Conservation (phyloP, 2,888 invertebrate genomes). For the Ypsolopha sequella region DNA sequence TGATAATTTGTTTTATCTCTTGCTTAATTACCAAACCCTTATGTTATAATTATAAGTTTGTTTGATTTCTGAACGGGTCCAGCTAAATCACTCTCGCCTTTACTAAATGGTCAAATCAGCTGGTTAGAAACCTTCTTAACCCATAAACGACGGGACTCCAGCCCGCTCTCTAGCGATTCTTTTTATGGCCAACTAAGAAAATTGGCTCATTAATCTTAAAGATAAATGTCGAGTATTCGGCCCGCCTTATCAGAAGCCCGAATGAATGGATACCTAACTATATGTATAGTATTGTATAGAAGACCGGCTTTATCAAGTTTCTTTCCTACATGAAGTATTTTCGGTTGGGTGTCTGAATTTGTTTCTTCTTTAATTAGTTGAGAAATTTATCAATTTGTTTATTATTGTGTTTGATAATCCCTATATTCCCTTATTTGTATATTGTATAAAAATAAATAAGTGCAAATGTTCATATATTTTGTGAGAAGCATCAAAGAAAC, state of each 20-base stretch:
- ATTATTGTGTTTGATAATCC: too few relatives aligned
- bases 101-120: not conserved
- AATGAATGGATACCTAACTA: constrained; percentile 56
- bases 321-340: not conserved
- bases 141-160: constrained; percentile 26
- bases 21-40: not conserved
- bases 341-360: not conserved
- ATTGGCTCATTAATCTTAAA: constrained; percentile 71
- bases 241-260: constrained; percentile 60
- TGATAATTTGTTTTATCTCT: not conserved
- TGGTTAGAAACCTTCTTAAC: not conserved
- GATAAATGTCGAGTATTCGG: constrained; percentile 68
- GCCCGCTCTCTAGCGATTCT: constrained; percentile 60
- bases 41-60: not conserved
- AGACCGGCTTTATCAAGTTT: constrained; percentile 28
- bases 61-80: not conserved
- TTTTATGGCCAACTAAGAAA: constrained; percentile 71
- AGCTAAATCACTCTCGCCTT: not conserved
- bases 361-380: not conserved
- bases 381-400: too few relatives aligned
- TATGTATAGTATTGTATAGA: not conserved
- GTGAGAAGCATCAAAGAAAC: too few relatives aligned
- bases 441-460: too few relatives aligned
- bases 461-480: too few relatives aligned
- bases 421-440: too few relatives aligned